Percentiles rank a stretch among this genome's conserved stretches.
These are phyloP conservation scores for Ennomos erosarius DNA, from an alignment of 2,888 invertebrate species.

Conservation along the genomic window DNA sequence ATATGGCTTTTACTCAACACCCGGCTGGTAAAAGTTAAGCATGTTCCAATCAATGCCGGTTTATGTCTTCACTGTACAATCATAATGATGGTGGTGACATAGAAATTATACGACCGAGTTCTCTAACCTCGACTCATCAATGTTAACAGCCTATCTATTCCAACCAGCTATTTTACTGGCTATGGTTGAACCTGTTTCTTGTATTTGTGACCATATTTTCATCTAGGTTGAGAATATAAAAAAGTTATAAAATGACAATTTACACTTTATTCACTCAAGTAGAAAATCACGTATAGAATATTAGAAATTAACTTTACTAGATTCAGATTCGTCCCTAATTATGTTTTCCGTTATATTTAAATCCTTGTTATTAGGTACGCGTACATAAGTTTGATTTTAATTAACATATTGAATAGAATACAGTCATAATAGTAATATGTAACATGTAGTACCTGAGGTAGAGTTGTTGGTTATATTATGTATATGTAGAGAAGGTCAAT, in stretches of 20 bases:
- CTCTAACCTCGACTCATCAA: slow-evolving; percentile 17
- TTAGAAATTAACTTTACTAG: no score
- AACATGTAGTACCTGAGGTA: no score
- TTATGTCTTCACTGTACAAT: slow-evolving; percentile 20
- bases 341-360: no score
- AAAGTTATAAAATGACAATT: slow-evolving; percentile 7
- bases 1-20: slow-evolving; percentile 14
- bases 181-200: slow-evolving; percentile 19
- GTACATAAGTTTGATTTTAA: no score
- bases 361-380: no score
- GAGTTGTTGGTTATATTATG: no score
- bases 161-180: slow-evolving; percentile 12
- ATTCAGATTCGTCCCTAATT: no score
- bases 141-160: slow-evolving; percentile 5
- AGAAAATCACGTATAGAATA: slow-evolving; percentile 15
- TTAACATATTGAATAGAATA: no score
- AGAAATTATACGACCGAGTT: slow-evolving; percentile 7
- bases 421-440: no score
- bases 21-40: slow-evolving; percentile 6
- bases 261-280: slow-evolving; percentile 13
- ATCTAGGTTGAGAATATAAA: slow-evolving; percentile 11
- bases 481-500: no score
- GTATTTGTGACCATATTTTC: neutral
- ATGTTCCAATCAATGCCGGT: slow-evolving; percentile 14
- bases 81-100: slow-evolving; percentile 9